A percentile compares a stretch with the other conserved stretches of the same genome.
Evolutionary conservation across 2,888 invertebrate genomes (phyloP).

Genomic region (Luperina nickerlii): DNA sequence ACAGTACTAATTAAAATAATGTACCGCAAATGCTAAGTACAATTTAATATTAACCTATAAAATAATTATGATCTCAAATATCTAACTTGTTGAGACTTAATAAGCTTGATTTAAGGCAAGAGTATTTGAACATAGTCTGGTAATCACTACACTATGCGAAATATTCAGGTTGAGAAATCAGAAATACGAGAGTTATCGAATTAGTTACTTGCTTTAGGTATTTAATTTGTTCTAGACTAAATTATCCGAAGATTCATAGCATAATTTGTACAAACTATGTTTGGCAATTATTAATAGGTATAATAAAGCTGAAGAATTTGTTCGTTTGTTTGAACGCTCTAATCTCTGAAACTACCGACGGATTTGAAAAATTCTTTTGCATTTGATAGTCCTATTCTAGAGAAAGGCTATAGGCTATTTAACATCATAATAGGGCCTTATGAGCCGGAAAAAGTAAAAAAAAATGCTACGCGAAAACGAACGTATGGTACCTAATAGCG

Average conservation of each 20-base stretch:
- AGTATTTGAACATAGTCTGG: conserved; percentile 25
- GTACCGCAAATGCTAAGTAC: neutral
- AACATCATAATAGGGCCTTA: too few relatives aligned
- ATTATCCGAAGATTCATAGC: neutral
- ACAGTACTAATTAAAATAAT: neutral
- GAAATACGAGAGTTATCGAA: conserved; percentile 10
- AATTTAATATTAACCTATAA: neutral
- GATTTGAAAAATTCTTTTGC: too few relatives aligned
- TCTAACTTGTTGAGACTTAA: neutral
- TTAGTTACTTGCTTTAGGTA: conserved; percentile 9
- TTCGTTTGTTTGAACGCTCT: neutral
- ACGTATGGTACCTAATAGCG: too few relatives aligned
- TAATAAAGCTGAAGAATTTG: neutral
- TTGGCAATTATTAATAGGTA: neutral
- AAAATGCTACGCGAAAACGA: too few relatives aligned
- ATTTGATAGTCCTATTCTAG: too few relatives aligned
- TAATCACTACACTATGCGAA: conserved; percentile 12
- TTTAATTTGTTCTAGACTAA: neutral
- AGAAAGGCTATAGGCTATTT: too few relatives aligned
- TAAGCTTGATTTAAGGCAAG: conserved; percentile 6
- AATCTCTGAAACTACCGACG: too few relatives aligned
- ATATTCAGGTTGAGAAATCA: conserved; percentile 19
- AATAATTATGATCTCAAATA: neutral
- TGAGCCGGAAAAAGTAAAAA: too few relatives aligned
- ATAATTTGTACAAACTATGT: neutral